Evolutionary conservation across 2,797 vertebrate species (phyloP).

Genomic region (Girardinus metallicus): DNA sequence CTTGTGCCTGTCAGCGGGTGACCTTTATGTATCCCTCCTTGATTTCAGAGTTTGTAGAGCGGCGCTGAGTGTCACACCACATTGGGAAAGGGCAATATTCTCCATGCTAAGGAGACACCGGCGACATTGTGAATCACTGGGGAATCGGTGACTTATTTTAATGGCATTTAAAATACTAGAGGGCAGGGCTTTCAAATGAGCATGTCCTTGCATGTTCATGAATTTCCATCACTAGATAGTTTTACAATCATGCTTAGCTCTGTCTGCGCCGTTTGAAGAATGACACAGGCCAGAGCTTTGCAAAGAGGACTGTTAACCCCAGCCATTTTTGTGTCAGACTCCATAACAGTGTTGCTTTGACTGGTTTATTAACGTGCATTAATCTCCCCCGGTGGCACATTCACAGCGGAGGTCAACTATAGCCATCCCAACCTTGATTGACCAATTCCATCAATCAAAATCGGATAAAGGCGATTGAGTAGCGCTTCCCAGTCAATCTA

Average conservation of each 20-base stretch:
- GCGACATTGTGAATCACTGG: slow-evolving; percentile 49
- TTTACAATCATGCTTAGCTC: slow-evolving; percentile 11
- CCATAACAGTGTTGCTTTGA: slow-evolving; percentile 47
- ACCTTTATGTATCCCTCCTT: slow-evolving; percentile 75
- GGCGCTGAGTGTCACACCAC: slow-evolving; percentile 51
- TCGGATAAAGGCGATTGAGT: slow-evolving; percentile 46
- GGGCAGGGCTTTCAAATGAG: slow-evolving; percentile 24
- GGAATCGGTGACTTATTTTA: slow-evolving; percentile 36
- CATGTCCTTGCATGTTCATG: slow-evolving; percentile 37
- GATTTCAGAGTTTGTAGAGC: slow-evolving; percentile 71
- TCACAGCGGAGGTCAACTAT: slow-evolving; percentile 62
- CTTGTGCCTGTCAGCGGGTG: slow-evolving; percentile 73
- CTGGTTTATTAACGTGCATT: slow-evolving; percentile 71
- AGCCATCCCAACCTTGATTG: slow-evolving; percentile 59
- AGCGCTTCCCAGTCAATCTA: slow-evolving; percentile 50
- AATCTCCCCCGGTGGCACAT: slow-evolving; percentile 46
- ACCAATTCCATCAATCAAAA: slow-evolving; percentile 67
- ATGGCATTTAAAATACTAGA: slow-evolving; percentile 24
- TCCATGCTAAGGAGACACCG: slow-evolving; percentile 61
- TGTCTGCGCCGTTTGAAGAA: slow-evolving; percentile 44
- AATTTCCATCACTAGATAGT: slow-evolving; percentile 19
- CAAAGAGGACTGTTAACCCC: slow-evolving; percentile 66
- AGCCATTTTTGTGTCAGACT: slow-evolving; percentile 49
- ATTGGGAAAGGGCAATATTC: slow-evolving; percentile 64
- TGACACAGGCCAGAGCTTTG: slow-evolving; percentile 31